Percentiles rank a stretch among this genome's conserved stretches.
These are phyloP conservation scores for Geopemphigus sp. DNA, from an alignment of 1,140 invertebrate genomes.

Conservation along the genomic window DNA sequence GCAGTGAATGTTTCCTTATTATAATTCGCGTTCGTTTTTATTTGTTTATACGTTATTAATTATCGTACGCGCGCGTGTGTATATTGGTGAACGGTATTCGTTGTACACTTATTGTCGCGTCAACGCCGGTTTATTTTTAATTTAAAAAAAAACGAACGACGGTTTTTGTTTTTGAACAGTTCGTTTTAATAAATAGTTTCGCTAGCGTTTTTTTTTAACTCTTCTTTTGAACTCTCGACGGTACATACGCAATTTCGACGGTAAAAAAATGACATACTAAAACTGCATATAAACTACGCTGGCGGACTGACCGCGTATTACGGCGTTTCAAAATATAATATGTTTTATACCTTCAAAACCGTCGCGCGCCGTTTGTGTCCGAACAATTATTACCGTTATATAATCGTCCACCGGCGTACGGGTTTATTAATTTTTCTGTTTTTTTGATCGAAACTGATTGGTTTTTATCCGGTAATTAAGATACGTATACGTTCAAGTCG, in stretches of 20 bases:
- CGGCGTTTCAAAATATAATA: conserved; percentile 3
- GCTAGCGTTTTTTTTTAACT: neutral
- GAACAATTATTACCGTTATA: too few species aligned
- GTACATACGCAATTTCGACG: neutral
- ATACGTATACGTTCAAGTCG: too few species aligned
- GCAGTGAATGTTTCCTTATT: too few species aligned
- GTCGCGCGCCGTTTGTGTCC: neutral
- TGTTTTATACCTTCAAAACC: conserved; percentile 15
- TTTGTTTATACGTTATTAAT: too few species aligned
- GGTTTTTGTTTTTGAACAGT: conserved; percentile 4
- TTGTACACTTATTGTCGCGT: neutral
- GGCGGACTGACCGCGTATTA: neutral
- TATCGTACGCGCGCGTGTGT: too few species aligned
- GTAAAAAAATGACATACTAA: conserved; percentile 16
- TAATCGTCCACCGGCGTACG: too few species aligned
- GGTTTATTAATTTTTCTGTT: too few species aligned
- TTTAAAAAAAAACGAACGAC: neutral
- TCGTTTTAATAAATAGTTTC: neutral
- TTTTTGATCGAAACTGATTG: too few species aligned
- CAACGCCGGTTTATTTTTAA: neutral
- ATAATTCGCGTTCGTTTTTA: too few species aligned
- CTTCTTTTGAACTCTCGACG: conserved; percentile 7
- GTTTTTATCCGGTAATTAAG: too few species aligned
- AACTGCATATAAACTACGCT: neutral
- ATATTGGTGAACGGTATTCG: too few species aligned